Evolutionary conservation across 2,113 vertebrate genomes (phyloP).

Genomic region (Leucosticte australis): DNA sequence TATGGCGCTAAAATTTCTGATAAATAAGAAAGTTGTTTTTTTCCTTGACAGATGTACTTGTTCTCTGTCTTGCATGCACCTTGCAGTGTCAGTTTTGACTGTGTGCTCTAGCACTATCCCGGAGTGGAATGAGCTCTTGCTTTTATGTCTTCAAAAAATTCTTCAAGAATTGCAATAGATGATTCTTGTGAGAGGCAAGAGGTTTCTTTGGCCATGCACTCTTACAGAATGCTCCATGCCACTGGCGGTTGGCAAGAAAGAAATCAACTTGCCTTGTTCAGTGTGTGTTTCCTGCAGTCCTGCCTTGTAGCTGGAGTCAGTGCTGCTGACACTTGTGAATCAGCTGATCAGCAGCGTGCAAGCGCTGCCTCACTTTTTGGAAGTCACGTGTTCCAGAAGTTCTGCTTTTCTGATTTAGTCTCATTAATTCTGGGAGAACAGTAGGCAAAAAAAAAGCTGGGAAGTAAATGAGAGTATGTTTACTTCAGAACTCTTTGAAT

Average conservation of each 20-base stretch:
- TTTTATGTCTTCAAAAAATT: not conserved
- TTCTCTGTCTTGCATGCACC: not conserved
- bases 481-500: not conserved
- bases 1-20: not conserved
- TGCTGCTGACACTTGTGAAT: not conserved
- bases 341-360: not conserved
- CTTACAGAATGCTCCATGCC: not conserved
- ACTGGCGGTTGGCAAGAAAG: not conserved
- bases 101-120: not conserved
- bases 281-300: not conserved
- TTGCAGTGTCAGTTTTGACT: not conserved
- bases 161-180: not conserved
- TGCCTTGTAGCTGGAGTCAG: not conserved
- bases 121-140: not conserved
- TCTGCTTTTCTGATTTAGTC: not conserved
- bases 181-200: not conserved
- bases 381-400: not conserved
- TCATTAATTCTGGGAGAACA: not conserved
- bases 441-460: not conserved
- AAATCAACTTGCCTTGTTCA: not conserved
- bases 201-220: not conserved
- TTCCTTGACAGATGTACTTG: not conserved
- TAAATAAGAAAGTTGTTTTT: not conserved
- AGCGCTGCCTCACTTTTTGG: not conserved
- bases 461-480: not conserved